A percentile compares a stretch with the other conserved stretches of the same genome.
phyloP scores from a whole-genome alignment of 2,888 invertebrate genomes.

The Alentia gelatinosa region DNA sequence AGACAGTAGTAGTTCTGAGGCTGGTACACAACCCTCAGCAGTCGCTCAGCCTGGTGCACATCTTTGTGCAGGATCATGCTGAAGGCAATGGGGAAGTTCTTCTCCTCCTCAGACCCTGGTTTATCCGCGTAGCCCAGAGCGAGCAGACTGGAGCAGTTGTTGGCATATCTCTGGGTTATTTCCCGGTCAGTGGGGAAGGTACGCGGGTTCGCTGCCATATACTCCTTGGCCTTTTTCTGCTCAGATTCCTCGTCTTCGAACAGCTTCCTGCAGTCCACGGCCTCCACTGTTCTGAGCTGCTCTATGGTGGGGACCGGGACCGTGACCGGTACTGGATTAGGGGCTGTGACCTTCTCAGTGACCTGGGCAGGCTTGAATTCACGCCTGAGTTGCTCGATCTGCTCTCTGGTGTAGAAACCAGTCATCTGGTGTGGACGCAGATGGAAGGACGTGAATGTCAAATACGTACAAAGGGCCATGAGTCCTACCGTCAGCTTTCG shows the following conservation, averaged over 20 bases:
- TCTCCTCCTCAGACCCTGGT: constrained; percentile 65
- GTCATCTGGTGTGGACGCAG: too few relatives aligned
- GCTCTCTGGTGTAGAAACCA: too few relatives aligned
- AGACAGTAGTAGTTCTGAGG: constrained; percentile 78
- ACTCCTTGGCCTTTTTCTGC: background rate
- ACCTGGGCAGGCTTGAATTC: too few relatives aligned
- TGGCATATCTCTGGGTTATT: background rate
- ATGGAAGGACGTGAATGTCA: too few relatives aligned
- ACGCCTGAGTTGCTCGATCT: too few relatives aligned
- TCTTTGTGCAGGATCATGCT: constrained; percentile 75
- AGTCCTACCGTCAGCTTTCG: too few relatives aligned
- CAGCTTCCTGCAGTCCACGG: background rate
- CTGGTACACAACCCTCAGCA: constrained; percentile 74
- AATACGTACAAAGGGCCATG: too few relatives aligned
- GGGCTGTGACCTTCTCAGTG: too few relatives aligned
- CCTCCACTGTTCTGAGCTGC: background rate
- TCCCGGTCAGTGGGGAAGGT: background rate
- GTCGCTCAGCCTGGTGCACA: constrained; percentile 72
- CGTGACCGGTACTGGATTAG: too few relatives aligned
- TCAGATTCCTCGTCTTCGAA: background rate
- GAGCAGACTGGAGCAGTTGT: background rate
- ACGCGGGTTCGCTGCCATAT: background rate
- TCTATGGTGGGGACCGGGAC: too few relatives aligned
- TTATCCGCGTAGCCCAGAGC: constrained; percentile 53
- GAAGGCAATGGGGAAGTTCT: constrained; percentile 74